Percentiles rank a stretch among this genome's conserved stretches.
phyloP scores from a whole-genome alignment of 2,113 vertebrate genomes.

The Aythya baeri region DNA sequence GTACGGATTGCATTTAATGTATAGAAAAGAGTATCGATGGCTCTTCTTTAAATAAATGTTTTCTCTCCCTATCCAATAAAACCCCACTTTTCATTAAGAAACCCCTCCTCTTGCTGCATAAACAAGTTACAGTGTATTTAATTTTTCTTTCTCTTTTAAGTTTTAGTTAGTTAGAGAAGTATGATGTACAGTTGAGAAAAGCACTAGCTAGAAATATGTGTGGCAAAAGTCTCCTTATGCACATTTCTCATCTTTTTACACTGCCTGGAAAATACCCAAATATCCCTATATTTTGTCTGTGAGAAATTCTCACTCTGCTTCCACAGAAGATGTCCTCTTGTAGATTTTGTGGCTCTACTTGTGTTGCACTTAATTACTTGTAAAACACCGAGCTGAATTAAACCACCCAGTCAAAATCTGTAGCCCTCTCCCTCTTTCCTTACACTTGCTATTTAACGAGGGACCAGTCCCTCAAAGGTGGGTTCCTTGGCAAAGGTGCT shows the following conservation, averaged over 20 bases:
- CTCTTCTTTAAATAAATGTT: conserved; percentile 37
- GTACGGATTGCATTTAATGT: conserved; percentile 36
- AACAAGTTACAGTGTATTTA: conserved; percentile 21
- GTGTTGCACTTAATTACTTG: not conserved
- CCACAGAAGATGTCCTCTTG: not conserved
- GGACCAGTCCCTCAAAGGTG: not conserved
- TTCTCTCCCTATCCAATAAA: conserved; percentile 12
- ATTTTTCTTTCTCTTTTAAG: not conserved
- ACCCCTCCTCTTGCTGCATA: conserved; percentile 16
- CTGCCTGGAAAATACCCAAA: not conserved
- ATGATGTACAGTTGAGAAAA: not conserved
- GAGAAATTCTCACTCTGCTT: not conserved
- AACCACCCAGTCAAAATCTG: not conserved
- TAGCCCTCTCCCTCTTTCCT: not conserved
- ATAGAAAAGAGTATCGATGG: conserved; percentile 31
- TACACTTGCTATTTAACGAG: not conserved
- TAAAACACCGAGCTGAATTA: conserved; percentile 1
- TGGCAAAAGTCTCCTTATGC: not conserved
- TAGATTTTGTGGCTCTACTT: not conserved
- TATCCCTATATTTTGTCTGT: not conserved
- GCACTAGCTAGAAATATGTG: not conserved
- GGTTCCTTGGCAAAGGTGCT: not conserved
- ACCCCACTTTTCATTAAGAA: not conserved
- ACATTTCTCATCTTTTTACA: not conserved
- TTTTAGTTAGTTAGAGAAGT: conserved; percentile 24